phyloP scores from a whole-genome alignment of 2,888 invertebrate genomes.

The Drosophila affinis region DNA sequence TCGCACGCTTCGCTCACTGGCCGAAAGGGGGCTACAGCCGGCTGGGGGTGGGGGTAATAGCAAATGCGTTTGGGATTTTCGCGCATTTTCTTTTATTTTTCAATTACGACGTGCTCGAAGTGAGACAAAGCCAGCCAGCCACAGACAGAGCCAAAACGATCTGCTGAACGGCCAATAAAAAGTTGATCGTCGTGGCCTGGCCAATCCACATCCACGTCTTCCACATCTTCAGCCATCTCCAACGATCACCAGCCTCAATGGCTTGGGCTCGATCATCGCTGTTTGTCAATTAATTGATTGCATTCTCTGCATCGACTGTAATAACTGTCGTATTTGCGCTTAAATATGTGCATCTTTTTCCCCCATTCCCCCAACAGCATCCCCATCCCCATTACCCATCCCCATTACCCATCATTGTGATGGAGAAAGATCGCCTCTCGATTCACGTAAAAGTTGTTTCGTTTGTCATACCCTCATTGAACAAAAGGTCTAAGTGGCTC shows the following conservation, averaged over 20 bases:
- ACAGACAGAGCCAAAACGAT: not conserved
- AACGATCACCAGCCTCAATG: not conserved
- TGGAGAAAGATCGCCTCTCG: slow-evolving; percentile 45
- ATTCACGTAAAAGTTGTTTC: slow-evolving; percentile 63
- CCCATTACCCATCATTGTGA: not conserved
- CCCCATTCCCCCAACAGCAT: not conserved
- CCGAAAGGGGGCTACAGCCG: slow-evolving; percentile 7
- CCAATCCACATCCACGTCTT: slow-evolving; percentile 9
- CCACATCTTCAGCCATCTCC: not conserved
- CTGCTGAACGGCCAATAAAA: slow-evolving; percentile 46
- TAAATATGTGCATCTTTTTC: slow-evolving; percentile 69
- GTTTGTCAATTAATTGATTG: slow-evolving; percentile 78
- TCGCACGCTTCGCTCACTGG: slow-evolving; percentile 69
- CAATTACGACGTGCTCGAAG: slow-evolving; percentile 44
- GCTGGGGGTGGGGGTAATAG: slow-evolving; percentile 27
- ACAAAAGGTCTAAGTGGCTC: slow-evolving; percentile 39
- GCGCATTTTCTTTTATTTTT: slow-evolving; percentile 60
- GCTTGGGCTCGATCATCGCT: slow-evolving; percentile 40
- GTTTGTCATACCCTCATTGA: slow-evolving; percentile 34
- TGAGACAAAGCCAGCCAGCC: slow-evolving; percentile 10
- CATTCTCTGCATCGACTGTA: slow-evolving; percentile 61
- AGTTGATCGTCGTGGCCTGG: slow-evolving; percentile 47
- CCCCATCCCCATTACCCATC: not conserved
- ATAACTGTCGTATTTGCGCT: slow-evolving; percentile 77
- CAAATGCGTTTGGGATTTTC: slow-evolving; percentile 72